Conservation (phyloP, 92 coral and sea anemone genomes). For the Phymanthus crucifer region DNA sequence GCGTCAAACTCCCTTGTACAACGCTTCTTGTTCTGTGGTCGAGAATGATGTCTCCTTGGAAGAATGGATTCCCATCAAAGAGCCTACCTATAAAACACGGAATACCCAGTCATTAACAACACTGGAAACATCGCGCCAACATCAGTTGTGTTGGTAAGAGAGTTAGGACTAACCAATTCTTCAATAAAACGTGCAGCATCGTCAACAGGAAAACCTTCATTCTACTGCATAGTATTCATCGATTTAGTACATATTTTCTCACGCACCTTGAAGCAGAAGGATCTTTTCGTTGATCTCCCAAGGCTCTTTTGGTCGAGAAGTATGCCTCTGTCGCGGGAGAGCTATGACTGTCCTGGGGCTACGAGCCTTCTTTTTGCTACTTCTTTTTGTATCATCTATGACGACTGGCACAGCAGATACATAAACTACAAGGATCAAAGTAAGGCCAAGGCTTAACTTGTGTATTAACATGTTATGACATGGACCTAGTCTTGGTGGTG, state of each 20-base stretch:
- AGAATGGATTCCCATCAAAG: constrained; percentile 71
- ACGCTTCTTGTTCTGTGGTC: constrained; percentile 67
- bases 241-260: not conserved
- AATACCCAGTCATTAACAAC: not conserved
- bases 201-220: not conserved
- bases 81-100: constrained; percentile 47
- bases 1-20: constrained; percentile 57
- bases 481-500: constrained; percentile 44
- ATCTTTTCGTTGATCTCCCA: constrained; percentile 94
- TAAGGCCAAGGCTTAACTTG: constrained; percentile 62
- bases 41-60: constrained; percentile 92
- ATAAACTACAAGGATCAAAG: constrained; percentile 68
- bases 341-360: constrained; percentile 18
- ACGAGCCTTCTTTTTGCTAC: constrained; percentile 63
- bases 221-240: not conserved
- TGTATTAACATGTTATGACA: constrained; percentile 60
- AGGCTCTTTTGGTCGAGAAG: constrained; percentile 66
- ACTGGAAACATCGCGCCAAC: not conserved
- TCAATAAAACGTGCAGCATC: constrained; percentile 13
- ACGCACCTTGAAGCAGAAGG: constrained; percentile 59
- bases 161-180: constrained; percentile 24
- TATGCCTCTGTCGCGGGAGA: constrained; percentile 9
- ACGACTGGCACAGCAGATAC: constrained; percentile 77
- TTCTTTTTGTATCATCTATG: constrained; percentile 47
- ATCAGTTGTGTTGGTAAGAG: constrained; percentile 2